These are phyloP conservation scores for Galbula dea DNA, from an alignment of 2,113 vertebrate species.

Conservation along the genomic window DNA sequence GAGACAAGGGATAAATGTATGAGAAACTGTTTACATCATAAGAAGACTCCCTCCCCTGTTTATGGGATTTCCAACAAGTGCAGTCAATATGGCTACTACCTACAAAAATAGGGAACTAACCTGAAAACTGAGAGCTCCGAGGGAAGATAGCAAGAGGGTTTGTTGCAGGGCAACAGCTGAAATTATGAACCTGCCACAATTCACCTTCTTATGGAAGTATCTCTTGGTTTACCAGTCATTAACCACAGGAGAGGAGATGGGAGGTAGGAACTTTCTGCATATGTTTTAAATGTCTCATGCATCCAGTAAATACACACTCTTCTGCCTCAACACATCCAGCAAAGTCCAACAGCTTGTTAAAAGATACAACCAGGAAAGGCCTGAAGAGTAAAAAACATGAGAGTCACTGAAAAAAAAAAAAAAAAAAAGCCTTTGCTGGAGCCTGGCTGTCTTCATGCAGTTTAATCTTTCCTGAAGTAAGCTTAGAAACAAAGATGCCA, in stretches of 20 bases:
- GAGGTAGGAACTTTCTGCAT: neutral
- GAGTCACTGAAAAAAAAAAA: neutral
- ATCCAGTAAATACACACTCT: neutral
- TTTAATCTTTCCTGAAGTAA: neutral
- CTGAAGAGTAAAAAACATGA: neutral
- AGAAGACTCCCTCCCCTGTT: neutral
- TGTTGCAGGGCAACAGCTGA: neutral
- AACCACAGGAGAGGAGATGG: neutral
- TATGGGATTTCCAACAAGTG: neutral
- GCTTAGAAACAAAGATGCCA: slow-evolving; percentile 19
- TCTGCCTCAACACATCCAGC: neutral
- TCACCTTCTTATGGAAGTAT: neutral
- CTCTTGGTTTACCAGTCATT: neutral
- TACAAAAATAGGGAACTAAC: neutral
- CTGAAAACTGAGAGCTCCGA: neutral
- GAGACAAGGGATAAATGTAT: neutral
- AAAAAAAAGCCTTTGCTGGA: neutral
- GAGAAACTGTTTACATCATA: neutral
- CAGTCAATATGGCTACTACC: neutral
- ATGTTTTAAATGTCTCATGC: neutral
- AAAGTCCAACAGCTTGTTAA: neutral
- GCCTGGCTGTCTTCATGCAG: neutral
- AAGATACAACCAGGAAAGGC: neutral
- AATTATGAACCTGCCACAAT: neutral
- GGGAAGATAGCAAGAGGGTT: neutral